Conservation (phyloP, 2,113 vertebrate species). For the Eolophus roseicapilla region DNA sequence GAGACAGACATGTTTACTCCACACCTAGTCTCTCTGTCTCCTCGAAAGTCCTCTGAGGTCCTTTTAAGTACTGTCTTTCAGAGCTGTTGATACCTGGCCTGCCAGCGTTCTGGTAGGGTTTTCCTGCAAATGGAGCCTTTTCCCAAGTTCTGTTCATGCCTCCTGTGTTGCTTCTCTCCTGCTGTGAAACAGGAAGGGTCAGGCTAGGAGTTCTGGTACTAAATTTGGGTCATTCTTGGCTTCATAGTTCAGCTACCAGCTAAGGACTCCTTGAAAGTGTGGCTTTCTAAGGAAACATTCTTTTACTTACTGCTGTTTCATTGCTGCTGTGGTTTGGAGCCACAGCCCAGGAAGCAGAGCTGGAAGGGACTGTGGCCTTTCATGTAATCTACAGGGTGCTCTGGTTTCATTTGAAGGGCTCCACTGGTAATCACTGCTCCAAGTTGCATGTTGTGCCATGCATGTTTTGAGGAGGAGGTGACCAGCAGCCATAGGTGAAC, state of each 20-base stretch:
- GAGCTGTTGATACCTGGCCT: not conserved
- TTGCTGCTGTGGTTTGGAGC: not conserved
- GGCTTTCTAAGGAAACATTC: not conserved
- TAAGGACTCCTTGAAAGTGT: not conserved
- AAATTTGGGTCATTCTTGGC: not conserved
- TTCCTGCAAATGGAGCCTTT: not conserved
- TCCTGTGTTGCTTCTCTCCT: not conserved
- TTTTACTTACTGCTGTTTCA: not conserved
- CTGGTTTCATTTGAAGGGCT: not conserved
- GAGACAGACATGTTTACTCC: not conserved
- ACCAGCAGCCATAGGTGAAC: not conserved
- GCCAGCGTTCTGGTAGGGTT: not conserved
- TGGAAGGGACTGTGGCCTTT: not conserved
- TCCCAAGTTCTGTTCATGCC: not conserved
- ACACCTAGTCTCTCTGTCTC: not conserved
- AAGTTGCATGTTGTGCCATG: fast-evolving
- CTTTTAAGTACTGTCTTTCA: not conserved
- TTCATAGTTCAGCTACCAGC: not conserved
- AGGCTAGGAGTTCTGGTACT: not conserved
- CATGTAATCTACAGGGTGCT: not conserved
- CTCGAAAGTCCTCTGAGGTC: not conserved
- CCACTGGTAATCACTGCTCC: fast-evolving
- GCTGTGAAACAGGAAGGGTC: not conserved
- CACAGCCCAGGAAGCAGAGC: not conserved
- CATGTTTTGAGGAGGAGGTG: not conserved